phyloP scores from a whole-genome alignment of 2,797 vertebrate species.

The Enteromius viviparus region DNA sequence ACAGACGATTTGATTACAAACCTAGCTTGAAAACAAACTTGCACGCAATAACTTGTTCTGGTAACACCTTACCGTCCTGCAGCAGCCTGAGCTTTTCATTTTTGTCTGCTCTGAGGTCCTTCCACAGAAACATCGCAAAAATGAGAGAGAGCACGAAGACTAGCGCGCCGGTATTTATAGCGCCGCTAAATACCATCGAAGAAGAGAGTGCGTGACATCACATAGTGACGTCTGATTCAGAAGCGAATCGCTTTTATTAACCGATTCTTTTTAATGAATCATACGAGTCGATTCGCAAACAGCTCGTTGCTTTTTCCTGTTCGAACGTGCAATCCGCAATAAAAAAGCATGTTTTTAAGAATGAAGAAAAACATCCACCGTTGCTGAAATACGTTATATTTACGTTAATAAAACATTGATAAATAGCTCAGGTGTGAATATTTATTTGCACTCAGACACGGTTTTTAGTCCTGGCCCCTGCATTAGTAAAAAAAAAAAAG shows the following conservation, averaged over 20 bases:
- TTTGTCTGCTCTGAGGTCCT: fast-evolving
- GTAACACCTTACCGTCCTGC: not conserved
- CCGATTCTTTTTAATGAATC: not conserved
- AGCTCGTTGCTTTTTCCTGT: not conserved
- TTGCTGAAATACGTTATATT: no score
- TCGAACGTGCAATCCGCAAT: not conserved
- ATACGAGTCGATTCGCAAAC: not conserved
- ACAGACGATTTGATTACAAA: not conserved
- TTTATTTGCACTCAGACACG: not conserved
- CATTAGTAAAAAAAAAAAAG: not conserved
- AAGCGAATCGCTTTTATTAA: not conserved
- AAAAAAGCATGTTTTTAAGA: not conserved
- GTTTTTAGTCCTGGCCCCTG: not conserved
- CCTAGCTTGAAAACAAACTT: no score
- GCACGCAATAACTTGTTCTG: not conserved
- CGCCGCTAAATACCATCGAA: not conserved
- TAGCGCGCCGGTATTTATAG: not conserved
- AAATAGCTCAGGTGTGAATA: not conserved
- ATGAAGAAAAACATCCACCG: not conserved
- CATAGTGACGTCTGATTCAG: not conserved
- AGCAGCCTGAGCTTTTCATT: no score
- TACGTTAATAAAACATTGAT: not conserved
- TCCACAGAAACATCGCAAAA: not conserved
- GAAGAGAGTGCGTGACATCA: slow-evolving; percentile 15
- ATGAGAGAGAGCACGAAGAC: fast-evolving